phyloP scores from a whole-genome alignment of 2,797 vertebrate genomes.

The Xenops minutus region DNA sequence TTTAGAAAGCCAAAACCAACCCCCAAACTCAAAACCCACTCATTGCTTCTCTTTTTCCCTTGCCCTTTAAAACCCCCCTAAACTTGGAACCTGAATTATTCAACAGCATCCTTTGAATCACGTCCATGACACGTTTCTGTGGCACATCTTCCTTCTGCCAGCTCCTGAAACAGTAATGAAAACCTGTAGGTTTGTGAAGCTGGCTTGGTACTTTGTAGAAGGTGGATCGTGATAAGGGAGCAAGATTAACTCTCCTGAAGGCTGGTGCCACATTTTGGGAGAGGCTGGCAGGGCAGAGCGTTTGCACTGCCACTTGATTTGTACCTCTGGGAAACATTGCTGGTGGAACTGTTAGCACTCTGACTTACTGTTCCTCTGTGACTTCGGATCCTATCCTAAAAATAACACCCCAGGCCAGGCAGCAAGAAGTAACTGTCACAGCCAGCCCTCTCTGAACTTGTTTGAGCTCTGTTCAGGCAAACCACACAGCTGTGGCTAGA shows the following conservation, averaged over 20 bases:
- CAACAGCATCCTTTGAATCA: conserved; percentile 42
- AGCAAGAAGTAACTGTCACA: not conserved
- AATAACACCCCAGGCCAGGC: not conserved
- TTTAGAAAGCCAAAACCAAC: not conserved
- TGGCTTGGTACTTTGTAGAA: not conserved
- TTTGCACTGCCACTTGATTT: not conserved
- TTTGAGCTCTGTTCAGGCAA: not conserved
- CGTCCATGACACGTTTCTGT: not conserved
- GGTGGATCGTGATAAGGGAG: not conserved
- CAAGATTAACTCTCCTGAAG: not conserved
- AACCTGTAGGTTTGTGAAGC: not conserved
- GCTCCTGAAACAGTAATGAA: not conserved
- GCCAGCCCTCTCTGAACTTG: not conserved
- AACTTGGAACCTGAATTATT: conserved; percentile 35
- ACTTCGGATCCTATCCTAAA: not conserved
- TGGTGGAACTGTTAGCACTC: not conserved
- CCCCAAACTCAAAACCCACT: not conserved
- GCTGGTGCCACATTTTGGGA: not conserved
- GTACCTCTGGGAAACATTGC: not conserved
- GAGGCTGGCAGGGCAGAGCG: not conserved
- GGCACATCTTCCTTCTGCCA: conserved; percentile 24
- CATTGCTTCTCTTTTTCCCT: not conserved
- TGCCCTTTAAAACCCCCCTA: conserved; percentile 12
- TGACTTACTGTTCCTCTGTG: not conserved
- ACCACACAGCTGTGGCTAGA: not conserved